phyloP scores from a whole-genome alignment of 2,113 vertebrate genomes.

The Cichladusa arquata region DNA sequence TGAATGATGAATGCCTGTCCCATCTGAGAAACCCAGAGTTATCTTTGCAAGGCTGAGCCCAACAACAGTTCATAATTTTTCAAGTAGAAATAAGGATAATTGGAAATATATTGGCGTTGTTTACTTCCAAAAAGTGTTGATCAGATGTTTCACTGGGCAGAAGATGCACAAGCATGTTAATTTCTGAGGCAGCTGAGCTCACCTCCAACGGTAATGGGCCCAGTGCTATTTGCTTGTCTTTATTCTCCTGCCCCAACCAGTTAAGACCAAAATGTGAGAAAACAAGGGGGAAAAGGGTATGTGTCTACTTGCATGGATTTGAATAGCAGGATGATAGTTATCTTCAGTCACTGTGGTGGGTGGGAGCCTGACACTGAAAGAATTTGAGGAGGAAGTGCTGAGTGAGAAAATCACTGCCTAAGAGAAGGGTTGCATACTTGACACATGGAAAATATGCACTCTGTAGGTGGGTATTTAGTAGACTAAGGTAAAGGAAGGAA shows the following conservation, averaged over 20 bases:
- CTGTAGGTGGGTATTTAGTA: slow-evolving; percentile 45
- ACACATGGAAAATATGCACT: slow-evolving; percentile 45
- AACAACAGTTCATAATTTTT: not conserved
- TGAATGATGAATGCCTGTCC: not conserved
- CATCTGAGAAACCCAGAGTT: not conserved
- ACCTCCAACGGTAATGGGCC: not conserved
- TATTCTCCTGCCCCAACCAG: not conserved
- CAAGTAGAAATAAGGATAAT: not conserved
- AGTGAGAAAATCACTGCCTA: slow-evolving; percentile 54
- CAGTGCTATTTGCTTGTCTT: not conserved
- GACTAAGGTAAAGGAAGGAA: not conserved
- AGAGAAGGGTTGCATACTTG: slow-evolving; percentile 33
- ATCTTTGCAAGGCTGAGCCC: not conserved
- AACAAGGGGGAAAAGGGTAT: slow-evolving; percentile 7
- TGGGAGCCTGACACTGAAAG: slow-evolving; percentile 47
- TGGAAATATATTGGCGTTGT: not conserved
- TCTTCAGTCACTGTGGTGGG: slow-evolving; percentile 51
- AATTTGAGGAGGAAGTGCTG: slow-evolving; percentile 65
- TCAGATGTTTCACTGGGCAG: not conserved
- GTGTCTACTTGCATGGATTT: slow-evolving; percentile 51
- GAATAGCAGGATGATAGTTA: slow-evolving; percentile 52
- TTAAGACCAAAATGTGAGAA: slow-evolving; percentile 25
- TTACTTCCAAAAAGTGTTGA: not conserved
- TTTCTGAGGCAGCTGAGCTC: not conserved
- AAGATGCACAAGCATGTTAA: not conserved